These are phyloP conservation scores for Irena cyanogastra DNA, from an alignment of 2,113 vertebrate species.

Conservation along the genomic window DNA sequence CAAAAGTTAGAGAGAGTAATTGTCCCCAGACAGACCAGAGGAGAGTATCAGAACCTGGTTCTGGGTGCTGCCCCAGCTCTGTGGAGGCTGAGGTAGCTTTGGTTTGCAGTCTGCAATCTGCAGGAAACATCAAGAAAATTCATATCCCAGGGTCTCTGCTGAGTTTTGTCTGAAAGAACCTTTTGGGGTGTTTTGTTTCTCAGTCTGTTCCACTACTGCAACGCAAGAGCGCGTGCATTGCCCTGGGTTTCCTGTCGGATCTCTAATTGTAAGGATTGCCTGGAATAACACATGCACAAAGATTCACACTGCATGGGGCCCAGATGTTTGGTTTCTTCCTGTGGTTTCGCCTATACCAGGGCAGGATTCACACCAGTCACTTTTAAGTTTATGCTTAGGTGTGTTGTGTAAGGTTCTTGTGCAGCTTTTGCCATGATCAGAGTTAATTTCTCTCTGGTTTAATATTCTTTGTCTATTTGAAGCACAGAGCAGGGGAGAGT, in stretches of 20 bases:
- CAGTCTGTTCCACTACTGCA: rapidly evolving
- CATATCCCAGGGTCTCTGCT: not conserved
- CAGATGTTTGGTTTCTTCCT: not conserved
- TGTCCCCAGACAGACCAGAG: not conserved
- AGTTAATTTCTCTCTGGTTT: not conserved
- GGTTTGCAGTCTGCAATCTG: not conserved
- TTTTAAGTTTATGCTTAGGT: not conserved
- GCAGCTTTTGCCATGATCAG: not conserved
- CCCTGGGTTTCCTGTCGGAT: not conserved
- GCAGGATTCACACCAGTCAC: not conserved
- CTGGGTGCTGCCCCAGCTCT: not conserved
- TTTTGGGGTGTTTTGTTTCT: not conserved
- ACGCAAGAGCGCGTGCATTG: rapidly evolving
- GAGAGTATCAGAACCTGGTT: not conserved
- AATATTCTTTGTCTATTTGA: not conserved
- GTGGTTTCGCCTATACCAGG: not conserved
- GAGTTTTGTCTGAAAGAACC: not conserved
- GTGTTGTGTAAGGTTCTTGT: not conserved
- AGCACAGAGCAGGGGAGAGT: not conserved
- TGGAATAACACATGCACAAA: rapidly evolving
- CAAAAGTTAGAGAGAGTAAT: not conserved
- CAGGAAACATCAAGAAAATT: not conserved
- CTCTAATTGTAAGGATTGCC: not conserved
- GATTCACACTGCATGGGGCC: not conserved
- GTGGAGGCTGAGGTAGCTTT: not conserved